These are phyloP conservation scores for Acanthosepion pharaonis DNA, from an alignment of 2,888 invertebrate genomes.

Conservation along the genomic window DNA sequence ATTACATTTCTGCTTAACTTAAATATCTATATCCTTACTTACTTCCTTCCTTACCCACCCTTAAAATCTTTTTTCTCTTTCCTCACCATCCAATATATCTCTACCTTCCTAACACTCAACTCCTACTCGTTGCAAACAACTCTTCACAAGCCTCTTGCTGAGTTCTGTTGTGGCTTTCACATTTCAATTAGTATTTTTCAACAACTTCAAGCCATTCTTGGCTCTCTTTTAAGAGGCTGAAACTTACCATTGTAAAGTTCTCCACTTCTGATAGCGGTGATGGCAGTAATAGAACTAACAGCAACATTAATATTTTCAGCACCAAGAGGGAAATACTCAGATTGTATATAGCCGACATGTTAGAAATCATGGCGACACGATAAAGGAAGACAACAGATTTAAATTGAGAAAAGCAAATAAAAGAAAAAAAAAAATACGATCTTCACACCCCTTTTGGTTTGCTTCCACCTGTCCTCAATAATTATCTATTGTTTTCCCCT, in stretches of 20 bases:
- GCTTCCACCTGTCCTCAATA: not conserved
- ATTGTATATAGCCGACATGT: not conserved
- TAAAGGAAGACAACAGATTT: not conserved
- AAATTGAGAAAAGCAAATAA: not conserved
- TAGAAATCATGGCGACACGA: not conserved
- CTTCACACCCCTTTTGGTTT: not conserved
- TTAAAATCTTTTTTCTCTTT: no score
- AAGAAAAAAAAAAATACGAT: not conserved
- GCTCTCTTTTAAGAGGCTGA: not conserved
- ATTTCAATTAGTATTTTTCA: not conserved
- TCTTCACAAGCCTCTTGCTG: not conserved
- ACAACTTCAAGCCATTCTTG: constrained; percentile 2
- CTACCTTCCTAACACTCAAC: not conserved
- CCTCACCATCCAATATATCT: no score
- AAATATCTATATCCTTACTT: no score
- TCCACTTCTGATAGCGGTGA: not conserved
- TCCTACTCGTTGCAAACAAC: not conserved
- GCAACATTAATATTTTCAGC: not conserved
- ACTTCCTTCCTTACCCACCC: no score
- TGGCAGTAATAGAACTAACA: no score
- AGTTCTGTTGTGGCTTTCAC: not conserved
- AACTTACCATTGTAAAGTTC: constrained; percentile 1
- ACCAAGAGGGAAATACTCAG: not conserved
- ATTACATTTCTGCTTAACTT: no score
- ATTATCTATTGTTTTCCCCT: constrained; percentile 9